Base-by-base conservation (phyloP, 2,797 vertebrate species). In the Scolopax bukidnonensis region DNA sequence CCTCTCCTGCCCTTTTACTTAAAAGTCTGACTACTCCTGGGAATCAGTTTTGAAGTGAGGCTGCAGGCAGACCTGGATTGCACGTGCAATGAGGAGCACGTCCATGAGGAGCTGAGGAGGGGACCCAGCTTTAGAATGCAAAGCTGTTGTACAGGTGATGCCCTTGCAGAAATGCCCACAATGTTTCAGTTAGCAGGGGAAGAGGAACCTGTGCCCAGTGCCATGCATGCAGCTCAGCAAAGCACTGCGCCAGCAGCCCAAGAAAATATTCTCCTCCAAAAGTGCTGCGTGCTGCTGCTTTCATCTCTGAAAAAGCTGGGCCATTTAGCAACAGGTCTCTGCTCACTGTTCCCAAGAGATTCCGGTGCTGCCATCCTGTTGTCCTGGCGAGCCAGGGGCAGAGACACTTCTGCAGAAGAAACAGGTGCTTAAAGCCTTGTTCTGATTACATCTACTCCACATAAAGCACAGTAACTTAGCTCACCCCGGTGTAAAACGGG, bases 361-460 rank as follows among this genome's bases (percentile, higher is more conserved):
- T 20, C 38, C 25, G 27, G 45, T 65, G 2, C 70, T 60, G 43
- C 76, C 64, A 54, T 43, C 8, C 68, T 36, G 30, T 18, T 50
- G 80, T 81, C 69, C 77, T 57, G 41, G 33, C 40, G 63, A 92
- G 53, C 51, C 73, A 61, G 48, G 54, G 18, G 51, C 28, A 69
- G 48, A 86, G 71, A 68, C n/a, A 8, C 74, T 88, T 78, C 85
- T 65, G 76, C 36, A 63, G 85, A 64, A 95, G 85, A 75, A 90
- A 81, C 3, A 47, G 76, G 76, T 91, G 79, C 79, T 96, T 93
- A 94, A 93, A 95, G 77, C 69, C 67, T 75, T 73, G 47, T 27
- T 93, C 53, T 61, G 75, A 90, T 96, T 95, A 78, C 89, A 89
- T 79, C 94, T 95, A 2, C 45, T 70, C 63, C 81, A 67, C 78